These are phyloP conservation scores for Muntiacus reevesi DNA, from an alignment of 2,113 vertebrate species.

Conservation along the genomic window DNA sequence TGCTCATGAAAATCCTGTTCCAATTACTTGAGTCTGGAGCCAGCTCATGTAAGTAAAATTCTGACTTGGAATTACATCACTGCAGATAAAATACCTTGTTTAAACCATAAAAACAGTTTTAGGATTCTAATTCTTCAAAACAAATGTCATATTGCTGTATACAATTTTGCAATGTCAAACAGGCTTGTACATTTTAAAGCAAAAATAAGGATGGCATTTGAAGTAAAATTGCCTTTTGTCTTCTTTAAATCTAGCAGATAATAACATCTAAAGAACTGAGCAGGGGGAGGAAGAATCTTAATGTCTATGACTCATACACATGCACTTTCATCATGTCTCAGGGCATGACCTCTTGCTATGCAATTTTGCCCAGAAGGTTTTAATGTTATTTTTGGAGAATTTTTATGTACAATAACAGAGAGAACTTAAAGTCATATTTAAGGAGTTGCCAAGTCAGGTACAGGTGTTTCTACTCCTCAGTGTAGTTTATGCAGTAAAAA, in stretches of 20 bases:
- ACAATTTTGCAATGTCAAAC: background rate
- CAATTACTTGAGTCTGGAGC: conserved; percentile 18
- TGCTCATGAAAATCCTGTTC: conserved; percentile 28
- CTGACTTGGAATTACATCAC: conserved; percentile 34
- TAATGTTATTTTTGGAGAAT: background rate
- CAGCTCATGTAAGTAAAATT: conserved; percentile 17
- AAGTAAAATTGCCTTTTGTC: conserved; percentile 40
- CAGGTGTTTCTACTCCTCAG: background rate
- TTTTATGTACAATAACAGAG: background rate
- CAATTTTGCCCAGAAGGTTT: background rate
- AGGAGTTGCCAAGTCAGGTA: background rate
- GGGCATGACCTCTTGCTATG: background rate
- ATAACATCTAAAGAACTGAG: background rate
- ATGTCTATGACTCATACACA: background rate
- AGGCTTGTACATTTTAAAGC: conserved; percentile 53
- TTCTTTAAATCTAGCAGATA: background rate
- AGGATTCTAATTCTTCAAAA: conserved; percentile 48
- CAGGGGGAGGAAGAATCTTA: background rate
- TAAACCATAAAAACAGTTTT: conserved; percentile 20
- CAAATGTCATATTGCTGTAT: background rate
- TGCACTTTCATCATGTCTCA: background rate
- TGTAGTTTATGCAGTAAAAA: background rate
- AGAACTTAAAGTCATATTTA: background rate
- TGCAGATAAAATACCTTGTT: conserved; percentile 33
- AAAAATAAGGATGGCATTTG: conserved; percentile 37